These are phyloP conservation scores for Pilophorus perplexus DNA, from an alignment of 2,888 invertebrate genomes.

Conservation along the genomic window DNA sequence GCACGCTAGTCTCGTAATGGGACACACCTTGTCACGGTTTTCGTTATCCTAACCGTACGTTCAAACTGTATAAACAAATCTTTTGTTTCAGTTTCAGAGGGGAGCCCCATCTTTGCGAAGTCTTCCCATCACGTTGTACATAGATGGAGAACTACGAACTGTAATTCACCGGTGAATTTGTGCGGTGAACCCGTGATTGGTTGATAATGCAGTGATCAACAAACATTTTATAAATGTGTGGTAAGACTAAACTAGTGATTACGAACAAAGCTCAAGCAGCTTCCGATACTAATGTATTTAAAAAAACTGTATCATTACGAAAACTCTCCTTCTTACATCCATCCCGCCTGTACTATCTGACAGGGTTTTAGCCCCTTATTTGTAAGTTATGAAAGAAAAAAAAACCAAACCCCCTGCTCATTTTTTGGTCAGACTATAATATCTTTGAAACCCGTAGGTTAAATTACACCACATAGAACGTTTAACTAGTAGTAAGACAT, in stretches of 20 bases:
- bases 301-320: not conserved
- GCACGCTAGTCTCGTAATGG: conserved; percentile 2
- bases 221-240: too few species aligned
- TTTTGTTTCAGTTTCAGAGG: too few species aligned
- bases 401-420: conserved; percentile 22
- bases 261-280: not conserved
- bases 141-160: too few species aligned
- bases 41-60: too few species aligned
- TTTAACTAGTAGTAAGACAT: conserved; percentile 32
- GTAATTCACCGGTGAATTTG: too few species aligned
- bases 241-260: not conserved
- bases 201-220: too few species aligned
- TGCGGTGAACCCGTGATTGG: too few species aligned
- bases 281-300: not conserved
- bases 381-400: conserved; percentile 2
- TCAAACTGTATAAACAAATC: too few species aligned
- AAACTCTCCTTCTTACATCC: conserved; percentile 33
- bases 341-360: conserved; percentile 32
- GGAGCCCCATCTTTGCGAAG: too few species aligned
- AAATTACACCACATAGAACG: conserved; percentile 21
- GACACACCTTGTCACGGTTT: not conserved
- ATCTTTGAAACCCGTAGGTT: conserved; percentile 28
- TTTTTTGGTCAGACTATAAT: conserved; percentile 26
- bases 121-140: too few species aligned
- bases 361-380: conserved; percentile 31